A percentile compares a stretch with the other conserved stretches of the same genome.
phyloP scores from a whole-genome alignment of 2,113 vertebrate genomes.

The western clawed frog (Xenopus tropicalis) region DNA sequence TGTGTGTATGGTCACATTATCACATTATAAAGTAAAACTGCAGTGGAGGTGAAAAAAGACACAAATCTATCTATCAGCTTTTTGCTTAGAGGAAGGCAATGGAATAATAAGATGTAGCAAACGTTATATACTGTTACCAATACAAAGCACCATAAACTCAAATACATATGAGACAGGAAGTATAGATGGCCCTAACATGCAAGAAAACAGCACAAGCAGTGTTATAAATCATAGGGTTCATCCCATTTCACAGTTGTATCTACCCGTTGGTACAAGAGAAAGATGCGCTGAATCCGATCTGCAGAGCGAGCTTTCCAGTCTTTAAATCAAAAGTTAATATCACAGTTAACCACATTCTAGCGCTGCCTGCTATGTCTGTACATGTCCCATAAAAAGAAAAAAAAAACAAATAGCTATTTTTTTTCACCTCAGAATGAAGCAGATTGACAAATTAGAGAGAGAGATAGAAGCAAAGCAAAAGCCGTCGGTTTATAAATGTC shows the following conservation, averaged over 20 bases:
- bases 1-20: too few relatives aligned
- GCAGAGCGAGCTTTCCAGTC: not conserved
- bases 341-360: slow-evolving; percentile 8
- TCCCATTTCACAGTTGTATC: not conserved
- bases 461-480: not conserved
- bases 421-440: slow-evolving; percentile 12
- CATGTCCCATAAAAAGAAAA: slow-evolving; percentile 8
- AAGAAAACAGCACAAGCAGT: not conserved
- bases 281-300: not conserved
- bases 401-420: slow-evolving; percentile 15
- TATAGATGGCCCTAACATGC: not conserved
- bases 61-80: too few relatives aligned
- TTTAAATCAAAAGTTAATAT: slow-evolving; percentile 2
- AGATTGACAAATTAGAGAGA: slow-evolving; percentile 12
- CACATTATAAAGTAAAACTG: too few relatives aligned
- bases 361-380: slow-evolving; percentile 23
- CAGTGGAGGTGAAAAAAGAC: too few relatives aligned
- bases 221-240: not conserved
- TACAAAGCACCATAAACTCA: too few relatives aligned
- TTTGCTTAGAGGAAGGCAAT: too few relatives aligned
- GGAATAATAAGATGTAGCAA: too few relatives aligned
- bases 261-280: not conserved
- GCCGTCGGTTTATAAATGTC: slow-evolving; percentile 23
- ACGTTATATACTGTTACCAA: too few relatives aligned
- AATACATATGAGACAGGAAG: too few relatives aligned